A percentile compares a stretch with the other conserved stretches of the same genome.
phyloP scores from a whole-genome alignment of 2,797 vertebrate genomes.

The Crax fasciolata region DNA sequence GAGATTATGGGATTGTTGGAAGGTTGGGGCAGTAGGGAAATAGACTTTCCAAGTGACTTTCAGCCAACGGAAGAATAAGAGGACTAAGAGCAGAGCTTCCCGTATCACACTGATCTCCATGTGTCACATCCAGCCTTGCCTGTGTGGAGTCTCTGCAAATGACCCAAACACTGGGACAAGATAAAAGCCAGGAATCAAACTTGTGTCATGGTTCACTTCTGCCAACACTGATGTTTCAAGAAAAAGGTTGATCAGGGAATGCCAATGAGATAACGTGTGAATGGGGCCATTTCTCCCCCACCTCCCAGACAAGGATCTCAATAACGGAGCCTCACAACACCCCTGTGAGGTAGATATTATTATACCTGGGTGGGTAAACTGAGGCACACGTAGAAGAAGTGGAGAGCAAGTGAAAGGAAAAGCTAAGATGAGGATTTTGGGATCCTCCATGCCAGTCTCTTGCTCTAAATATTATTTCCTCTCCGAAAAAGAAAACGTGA shows the following conservation, averaged over 20 bases:
- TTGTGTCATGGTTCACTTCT: neutral
- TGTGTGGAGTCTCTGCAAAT: neutral
- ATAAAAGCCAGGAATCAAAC: neutral
- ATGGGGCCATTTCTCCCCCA: neutral
- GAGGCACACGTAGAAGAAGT: neutral
- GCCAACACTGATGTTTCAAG: neutral
- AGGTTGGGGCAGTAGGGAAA: neutral
- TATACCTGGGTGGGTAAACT: conserved; percentile 25
- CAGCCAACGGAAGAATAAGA: neutral
- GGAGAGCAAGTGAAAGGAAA: neutral
- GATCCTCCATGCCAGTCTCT: neutral
- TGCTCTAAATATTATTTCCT: neutral
- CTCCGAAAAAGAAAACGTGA: neutral
- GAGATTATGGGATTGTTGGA: neutral
- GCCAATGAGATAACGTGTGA: neutral
- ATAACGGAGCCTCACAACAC: conserved; percentile 33
- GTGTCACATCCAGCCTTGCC: neutral
- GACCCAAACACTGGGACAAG: neutral
- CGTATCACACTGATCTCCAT: neutral
- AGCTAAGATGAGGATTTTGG: neutral
- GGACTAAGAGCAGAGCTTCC: neutral
- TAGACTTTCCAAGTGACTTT: accelerated
- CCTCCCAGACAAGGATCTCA: neutral
- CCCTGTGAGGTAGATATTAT: conserved; percentile 40
- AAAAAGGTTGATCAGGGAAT: neutral